phyloP scores from a whole-genome alignment of 1,140 invertebrate genomes.

The Melitaea cinxia region DNA sequence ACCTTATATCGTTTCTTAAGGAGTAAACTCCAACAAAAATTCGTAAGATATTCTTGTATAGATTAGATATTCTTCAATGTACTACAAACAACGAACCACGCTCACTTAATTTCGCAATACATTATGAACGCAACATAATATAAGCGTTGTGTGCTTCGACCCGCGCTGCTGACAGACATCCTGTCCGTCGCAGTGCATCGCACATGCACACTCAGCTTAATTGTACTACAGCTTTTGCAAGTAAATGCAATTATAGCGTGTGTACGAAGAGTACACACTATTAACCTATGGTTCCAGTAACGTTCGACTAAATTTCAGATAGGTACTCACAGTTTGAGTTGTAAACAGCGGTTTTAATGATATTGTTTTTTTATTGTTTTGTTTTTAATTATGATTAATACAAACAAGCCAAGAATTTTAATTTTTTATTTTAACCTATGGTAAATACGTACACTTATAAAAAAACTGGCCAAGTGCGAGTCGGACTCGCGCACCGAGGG shows the following conservation, averaged over 20 bases:
- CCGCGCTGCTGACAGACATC: constrained; percentile 13
- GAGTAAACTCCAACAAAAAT: too few relatives aligned
- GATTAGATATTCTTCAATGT: background rate
- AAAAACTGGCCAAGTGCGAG: too few relatives aligned
- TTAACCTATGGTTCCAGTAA: background rate
- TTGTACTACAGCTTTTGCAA: constrained; percentile 8
- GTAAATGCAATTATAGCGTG: constrained; percentile 21
- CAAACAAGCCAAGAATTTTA: too few relatives aligned
- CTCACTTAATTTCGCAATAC: background rate
- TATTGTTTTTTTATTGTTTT: too few relatives aligned
- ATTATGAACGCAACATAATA: constrained; percentile 5
- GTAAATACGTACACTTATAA: too few relatives aligned
- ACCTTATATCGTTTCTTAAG: too few relatives aligned
- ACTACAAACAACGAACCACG: background rate
- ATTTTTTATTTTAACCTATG: too few relatives aligned
- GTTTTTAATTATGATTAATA: too few relatives aligned
- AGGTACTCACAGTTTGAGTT: too few relatives aligned
- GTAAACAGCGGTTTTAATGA: too few relatives aligned
- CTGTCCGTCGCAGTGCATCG: constrained; percentile 13
- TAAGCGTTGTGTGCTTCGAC: background rate
- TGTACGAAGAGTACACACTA: constrained; percentile 4
- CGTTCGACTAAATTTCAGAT: background rate
- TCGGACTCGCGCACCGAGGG: too few relatives aligned
- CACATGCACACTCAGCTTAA: constrained; percentile 19
- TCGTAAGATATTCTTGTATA: too few relatives aligned